Base-by-base conservation (phyloP, 2,888 invertebrate genomes). In the Eulithis prunata region DNA sequence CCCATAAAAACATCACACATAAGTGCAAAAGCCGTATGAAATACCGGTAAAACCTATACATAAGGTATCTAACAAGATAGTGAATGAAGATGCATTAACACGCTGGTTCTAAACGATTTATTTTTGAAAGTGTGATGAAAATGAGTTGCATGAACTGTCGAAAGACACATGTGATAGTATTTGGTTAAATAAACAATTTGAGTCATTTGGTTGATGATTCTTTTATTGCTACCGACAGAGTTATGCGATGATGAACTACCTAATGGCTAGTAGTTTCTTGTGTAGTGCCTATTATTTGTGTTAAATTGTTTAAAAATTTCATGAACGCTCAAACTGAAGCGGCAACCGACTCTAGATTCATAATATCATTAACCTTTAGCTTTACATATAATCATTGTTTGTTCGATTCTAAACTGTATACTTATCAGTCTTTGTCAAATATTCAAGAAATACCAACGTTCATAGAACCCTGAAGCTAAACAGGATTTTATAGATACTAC, bases 71-170 rank as follows among this genome's bases (percentile, higher is more conserved):
- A 8, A 28, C 49, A 11, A 53, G 3, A 36, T 5, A 10, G 10
- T 11, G 6, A 14, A 41, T 36, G 14, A 10, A 53, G 7, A 36
- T 53, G 8, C 14, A 38, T 64, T 57, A 68, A 64, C 64, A 63
- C 60, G 64, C 62, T 57, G 14, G 41, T 43, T 64, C 53, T 61
- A 57, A 64, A 57, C 64, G 57, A 66, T 70, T 69, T 69, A 65
- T 68, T 71, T 71, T 69, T 69, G 71, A 69, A 71, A 68, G 65
- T 61, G 69, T 51, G 58, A 66, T 58, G 58, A 53, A 69, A 57
- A 62, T 62, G 45, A 69, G 61, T 69, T 65, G 13, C 36, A 58
- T 65, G 63, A 66, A 68, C 71, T 68, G 62, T 56, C 59, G 43
- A 57, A 5, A 36, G 57, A 51, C 57, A 62, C 56, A 49, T 41